A percentile compares a stretch with the other conserved stretches of the same genome.
Evolutionary conservation across 1,140 invertebrate genomes (phyloP).

Genomic region (Zaprionus nigranus): DNA sequence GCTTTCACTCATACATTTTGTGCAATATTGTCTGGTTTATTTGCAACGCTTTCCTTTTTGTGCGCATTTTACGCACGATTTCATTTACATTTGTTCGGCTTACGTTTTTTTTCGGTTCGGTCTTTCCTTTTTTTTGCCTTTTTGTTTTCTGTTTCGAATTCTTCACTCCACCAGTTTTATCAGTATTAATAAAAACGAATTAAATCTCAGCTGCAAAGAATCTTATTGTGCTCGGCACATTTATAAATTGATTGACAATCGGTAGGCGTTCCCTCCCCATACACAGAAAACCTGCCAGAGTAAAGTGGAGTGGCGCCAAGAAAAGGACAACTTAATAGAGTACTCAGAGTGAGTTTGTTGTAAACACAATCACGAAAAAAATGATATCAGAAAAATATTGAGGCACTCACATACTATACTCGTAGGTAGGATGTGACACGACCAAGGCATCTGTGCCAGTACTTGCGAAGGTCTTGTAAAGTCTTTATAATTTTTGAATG

Average conservation of each 20-base stretch:
- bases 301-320: not conserved
- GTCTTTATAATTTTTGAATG: too few relatives aligned
- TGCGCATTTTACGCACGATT: conserved; percentile 79
- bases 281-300: not conserved
- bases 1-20: conserved; percentile 48
- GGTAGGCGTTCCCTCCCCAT: not conserved
- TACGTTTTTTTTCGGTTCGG: conserved; percentile 29
- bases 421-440: not conserved
- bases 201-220: conserved; percentile 40
- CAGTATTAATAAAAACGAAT: conserved; percentile 68
- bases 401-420: not conserved
- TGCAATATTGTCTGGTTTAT: conserved; percentile 60
- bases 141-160: conserved; percentile 39
- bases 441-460: not conserved
- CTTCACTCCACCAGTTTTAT: conserved; percentile 33
- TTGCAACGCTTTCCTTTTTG: conserved; percentile 68
- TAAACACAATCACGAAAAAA: not conserved
- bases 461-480: too few relatives aligned
- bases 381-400: too few relatives aligned
- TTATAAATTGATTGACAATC: conserved; percentile 52
- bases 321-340: not conserved
- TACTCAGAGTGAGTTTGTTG: not conserved
- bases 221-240: conserved; percentile 33
- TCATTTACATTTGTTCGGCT: conserved; percentile 69
- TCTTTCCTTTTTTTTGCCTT: conserved; percentile 17